These are phyloP conservation scores for Limanda limanda DNA, from an alignment of 2,113 vertebrate species.

Conservation along the genomic window DNA sequence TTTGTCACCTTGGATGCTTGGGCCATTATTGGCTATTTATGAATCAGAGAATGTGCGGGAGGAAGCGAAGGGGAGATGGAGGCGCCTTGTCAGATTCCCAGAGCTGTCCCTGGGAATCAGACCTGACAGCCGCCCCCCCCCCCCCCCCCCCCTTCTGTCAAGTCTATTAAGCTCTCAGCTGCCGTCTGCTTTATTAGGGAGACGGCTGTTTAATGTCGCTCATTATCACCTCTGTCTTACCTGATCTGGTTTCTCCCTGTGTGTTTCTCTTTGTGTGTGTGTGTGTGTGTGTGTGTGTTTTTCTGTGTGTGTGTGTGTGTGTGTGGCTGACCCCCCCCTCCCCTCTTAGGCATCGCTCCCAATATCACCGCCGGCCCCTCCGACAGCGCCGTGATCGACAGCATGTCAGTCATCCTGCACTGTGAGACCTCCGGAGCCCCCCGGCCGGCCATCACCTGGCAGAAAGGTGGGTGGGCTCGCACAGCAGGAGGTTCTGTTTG, in stretches of 20 bases:
- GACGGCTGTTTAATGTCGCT: slow-evolving; percentile 67
- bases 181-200: slow-evolving; percentile 64
- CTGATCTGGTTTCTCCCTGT: slow-evolving; percentile 46
- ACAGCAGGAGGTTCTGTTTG: slow-evolving; percentile 31
- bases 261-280: neutral
- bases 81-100: slow-evolving; percentile 63
- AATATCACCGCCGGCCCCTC: slow-evolving; percentile 96
- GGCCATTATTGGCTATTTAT: slow-evolving; percentile 77
- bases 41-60: slow-evolving; percentile 51
- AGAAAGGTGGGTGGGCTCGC: slow-evolving; percentile 87
- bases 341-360: slow-evolving; percentile 91
- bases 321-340: slow-evolving; percentile 2
- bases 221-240: slow-evolving; percentile 70
- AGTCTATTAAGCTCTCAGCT: slow-evolving; percentile 70
- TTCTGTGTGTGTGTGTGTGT: slow-evolving; percentile 4
- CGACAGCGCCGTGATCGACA: slow-evolving; percentile 96
- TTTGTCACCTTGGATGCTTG: slow-evolving; percentile 69
- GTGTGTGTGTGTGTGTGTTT: slow-evolving; percentile 4
- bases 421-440: slow-evolving; percentile 97
- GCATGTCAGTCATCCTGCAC: slow-evolving; percentile 92
- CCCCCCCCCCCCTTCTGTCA: slow-evolving; percentile 64
- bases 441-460: slow-evolving; percentile 96
- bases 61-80: slow-evolving; percentile 40
- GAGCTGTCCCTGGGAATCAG: slow-evolving; percentile 60
- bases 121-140: slow-evolving; percentile 61